phyloP scores from a whole-genome alignment of 2,113 vertebrate genomes.

The Chaetops frenatus region DNA sequence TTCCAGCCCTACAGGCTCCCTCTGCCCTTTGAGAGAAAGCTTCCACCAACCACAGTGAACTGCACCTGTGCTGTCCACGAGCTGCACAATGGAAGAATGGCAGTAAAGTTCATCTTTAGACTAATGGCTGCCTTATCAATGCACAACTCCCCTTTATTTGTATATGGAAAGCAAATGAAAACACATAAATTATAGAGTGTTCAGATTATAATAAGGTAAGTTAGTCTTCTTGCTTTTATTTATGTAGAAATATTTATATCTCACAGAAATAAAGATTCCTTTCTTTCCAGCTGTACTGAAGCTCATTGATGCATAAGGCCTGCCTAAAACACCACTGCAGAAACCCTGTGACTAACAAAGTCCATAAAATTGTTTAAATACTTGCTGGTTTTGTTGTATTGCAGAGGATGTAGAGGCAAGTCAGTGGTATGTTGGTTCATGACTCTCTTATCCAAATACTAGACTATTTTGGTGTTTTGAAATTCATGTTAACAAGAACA shows the following conservation, averaged over 20 bases:
- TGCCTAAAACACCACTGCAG: background rate
- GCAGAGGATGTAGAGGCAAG: background rate
- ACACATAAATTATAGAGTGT: background rate
- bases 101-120: background rate
- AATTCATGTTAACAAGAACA: background rate
- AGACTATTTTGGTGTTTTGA: background rate
- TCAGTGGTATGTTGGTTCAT: background rate
- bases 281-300: background rate
- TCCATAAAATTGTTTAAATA: background rate
- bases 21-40: background rate
- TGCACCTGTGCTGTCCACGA: background rate
- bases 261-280: background rate
- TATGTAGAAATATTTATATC: background rate
- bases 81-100: background rate
- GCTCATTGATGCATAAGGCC: background rate
- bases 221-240: background rate
- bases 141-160: background rate
- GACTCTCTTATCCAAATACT: background rate
- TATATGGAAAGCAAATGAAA: background rate
- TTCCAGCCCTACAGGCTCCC: background rate
- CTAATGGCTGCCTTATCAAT: background rate
- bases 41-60: accelerated
- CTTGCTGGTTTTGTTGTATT: background rate
- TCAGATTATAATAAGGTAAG: background rate
- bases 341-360: background rate